Conservation (phyloP, 2,797 vertebrate species). For the Tokudaia tokunoshimensis region DNA sequence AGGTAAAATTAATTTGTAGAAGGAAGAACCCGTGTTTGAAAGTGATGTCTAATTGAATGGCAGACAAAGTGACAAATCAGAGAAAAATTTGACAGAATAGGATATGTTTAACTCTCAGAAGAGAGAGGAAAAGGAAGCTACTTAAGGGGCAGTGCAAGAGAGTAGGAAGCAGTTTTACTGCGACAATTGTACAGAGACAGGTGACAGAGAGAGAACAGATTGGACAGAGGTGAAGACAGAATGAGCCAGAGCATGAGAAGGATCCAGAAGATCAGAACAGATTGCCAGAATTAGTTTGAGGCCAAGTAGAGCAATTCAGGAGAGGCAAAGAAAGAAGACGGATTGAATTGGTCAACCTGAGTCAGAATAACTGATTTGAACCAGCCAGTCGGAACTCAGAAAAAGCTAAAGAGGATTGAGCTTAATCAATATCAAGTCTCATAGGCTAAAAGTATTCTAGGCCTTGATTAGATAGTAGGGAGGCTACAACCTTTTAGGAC, state of each 20-base stretch:
- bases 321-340: background rate
- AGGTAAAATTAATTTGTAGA: background rate
- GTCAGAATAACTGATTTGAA: background rate
- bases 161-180: background rate
- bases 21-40: background rate
- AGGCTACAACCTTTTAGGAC: background rate
- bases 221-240: background rate
- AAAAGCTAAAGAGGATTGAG: background rate
- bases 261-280: background rate
- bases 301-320: background rate
- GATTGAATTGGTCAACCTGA: background rate
- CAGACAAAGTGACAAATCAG: background rate
- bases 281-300: background rate
- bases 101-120: background rate
- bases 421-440: background rate
- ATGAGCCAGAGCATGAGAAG: background rate
- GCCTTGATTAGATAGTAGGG: background rate
- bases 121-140: background rate
- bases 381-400: background rate
- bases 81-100: background rate
- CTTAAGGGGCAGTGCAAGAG: background rate
- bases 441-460: background rate
- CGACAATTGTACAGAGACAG: background rate
- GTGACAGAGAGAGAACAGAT: background rate
- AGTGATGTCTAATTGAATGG: background rate